These are phyloP conservation scores for Apodemia hepburni DNA, from an alignment of 2,888 invertebrate species.

Conservation along the genomic window DNA sequence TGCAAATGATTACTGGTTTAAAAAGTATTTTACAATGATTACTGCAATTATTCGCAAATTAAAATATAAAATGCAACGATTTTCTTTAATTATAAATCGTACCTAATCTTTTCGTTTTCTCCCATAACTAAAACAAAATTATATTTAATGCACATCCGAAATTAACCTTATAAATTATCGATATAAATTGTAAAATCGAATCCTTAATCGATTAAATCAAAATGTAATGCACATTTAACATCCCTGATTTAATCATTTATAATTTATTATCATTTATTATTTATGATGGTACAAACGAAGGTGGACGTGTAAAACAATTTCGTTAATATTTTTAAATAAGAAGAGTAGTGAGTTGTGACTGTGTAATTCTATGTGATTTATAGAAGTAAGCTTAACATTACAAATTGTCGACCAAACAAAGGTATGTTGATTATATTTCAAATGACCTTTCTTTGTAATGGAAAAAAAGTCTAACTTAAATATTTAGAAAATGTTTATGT, in stretches of 20 bases:
- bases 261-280: conserved; percentile 7
- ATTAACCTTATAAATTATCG: no score
- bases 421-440: conserved; percentile 54
- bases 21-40: no score
- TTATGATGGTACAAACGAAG: conserved; percentile 21
- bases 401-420: conserved; percentile 35
- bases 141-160: no score
- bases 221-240: no score
- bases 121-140: no score
- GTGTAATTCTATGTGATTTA: not conserved
- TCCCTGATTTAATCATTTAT: not conserved
- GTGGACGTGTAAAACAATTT: not conserved
- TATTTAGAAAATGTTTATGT: not conserved
- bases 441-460: conserved; percentile 37
- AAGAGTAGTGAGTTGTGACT: conserved; percentile 14
- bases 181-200: no score
- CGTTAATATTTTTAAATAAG: conserved; percentile 1
- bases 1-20: no score
- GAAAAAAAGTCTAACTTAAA: not conserved
- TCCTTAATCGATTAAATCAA: no score
- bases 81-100: no score
- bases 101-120: no score
- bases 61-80: no score
- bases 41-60: no score
- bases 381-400: not conserved